These are phyloP conservation scores for Lerema accius DNA, from an alignment of 1,140 invertebrate genomes.

Conservation along the genomic window DNA sequence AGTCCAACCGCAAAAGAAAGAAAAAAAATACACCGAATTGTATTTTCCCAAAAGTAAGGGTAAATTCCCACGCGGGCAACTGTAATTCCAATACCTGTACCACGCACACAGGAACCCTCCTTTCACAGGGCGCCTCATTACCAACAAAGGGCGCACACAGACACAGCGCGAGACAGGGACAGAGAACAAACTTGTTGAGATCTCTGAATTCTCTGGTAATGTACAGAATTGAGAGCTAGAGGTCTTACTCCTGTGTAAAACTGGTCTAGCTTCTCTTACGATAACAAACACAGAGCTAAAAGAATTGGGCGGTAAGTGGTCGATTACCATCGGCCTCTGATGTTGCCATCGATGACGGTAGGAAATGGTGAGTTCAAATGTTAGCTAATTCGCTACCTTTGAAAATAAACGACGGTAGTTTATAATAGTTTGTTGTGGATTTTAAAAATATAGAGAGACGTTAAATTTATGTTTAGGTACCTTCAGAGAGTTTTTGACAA, in stretches of 20 bases:
- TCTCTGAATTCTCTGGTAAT: background rate
- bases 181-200: constrained; percentile 28
- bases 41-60: constrained; percentile 24
- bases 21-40: background rate
- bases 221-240: background rate
- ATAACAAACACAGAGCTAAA: no score
- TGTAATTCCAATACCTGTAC: constrained; percentile 49
- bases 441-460: no score
- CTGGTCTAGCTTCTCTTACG: background rate
- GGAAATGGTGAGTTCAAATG: no score
- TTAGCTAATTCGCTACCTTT: no score
- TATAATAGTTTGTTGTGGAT: no score
- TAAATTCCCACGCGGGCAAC: constrained; percentile 26
- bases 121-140: constrained; percentile 41
- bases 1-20: no score
- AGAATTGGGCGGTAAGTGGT: no score
- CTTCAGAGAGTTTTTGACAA: no score
- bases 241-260: background rate
- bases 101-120: constrained; percentile 42
- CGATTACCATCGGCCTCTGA: no score
- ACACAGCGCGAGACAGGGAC: constrained; percentile 17
- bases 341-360: no score
- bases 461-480: no score
- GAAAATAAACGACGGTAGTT: no score
- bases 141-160: constrained; percentile 32